A percentile compares a stretch with the other conserved stretches of the same genome.
These are phyloP conservation scores for Pocillopora verrucosa DNA, from an alignment of 64 coral and sea anemone genomes.

Conservation along the genomic window DNA sequence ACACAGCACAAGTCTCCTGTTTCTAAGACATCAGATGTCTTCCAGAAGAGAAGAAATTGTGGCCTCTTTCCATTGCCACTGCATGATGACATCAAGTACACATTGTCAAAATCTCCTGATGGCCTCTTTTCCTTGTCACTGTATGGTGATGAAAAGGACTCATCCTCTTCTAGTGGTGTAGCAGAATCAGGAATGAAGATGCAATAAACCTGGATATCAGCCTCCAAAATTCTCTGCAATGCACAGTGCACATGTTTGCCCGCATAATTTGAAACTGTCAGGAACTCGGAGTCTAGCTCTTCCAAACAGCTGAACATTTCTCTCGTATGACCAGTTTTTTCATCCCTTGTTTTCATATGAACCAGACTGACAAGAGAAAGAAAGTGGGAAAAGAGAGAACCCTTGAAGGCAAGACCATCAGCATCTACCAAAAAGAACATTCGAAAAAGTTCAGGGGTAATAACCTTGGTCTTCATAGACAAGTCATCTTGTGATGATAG, in stretches of 20 bases:
- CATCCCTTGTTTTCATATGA: not conserved
- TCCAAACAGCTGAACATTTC: not conserved
- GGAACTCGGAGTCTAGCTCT: not conserved
- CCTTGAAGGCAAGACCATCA: not conserved
- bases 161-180: not conserved
- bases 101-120: not conserved
- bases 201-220: not conserved
- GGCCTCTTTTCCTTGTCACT: no score
- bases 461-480: not conserved
- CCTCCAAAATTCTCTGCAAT: not conserved
- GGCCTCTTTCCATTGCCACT: not conserved
- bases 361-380: slow-evolving; percentile 13
- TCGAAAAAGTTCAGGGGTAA: not conserved
- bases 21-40: not conserved
- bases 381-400: not conserved
- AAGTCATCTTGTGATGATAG: not conserved
- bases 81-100: not conserved
- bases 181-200: not conserved
- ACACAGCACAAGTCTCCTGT: not conserved
- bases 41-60: not conserved
- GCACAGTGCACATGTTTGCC: not conserved
- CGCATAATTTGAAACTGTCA: not conserved
- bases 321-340: not conserved
- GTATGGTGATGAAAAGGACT: no score
- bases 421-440: not conserved